Percentiles rank a stretch among this genome's conserved stretches.
Evolutionary conservation across 2,797 vertebrate species (phyloP).

Genomic region (Anguilla marmorata): DNA sequence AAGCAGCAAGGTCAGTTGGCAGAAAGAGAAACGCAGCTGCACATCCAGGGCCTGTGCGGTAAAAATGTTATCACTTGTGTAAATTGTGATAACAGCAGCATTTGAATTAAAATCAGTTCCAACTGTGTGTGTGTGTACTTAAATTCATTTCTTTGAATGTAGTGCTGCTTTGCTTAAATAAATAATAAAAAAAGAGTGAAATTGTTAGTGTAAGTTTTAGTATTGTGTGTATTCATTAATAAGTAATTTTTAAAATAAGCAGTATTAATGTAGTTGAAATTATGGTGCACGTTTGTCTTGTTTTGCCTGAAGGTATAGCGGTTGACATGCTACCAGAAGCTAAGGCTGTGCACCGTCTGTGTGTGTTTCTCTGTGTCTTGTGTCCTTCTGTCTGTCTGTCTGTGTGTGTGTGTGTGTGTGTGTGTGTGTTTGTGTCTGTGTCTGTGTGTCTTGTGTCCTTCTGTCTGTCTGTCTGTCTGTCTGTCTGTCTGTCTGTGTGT

Average conservation of each 20-base stretch:
- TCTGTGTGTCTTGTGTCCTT: slow-evolving; percentile 51
- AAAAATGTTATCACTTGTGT: background rate
- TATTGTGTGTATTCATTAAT: too few relatives aligned
- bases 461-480: slow-evolving; percentile 25
- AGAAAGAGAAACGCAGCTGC: background rate
- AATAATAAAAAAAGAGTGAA: too few relatives aligned
- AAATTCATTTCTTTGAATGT: background rate
- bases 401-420: too few relatives aligned
- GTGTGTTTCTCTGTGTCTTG: slow-evolving; percentile 17
- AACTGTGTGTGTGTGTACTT: background rate
- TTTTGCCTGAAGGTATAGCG: background rate
- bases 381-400: slow-evolving; percentile 40
- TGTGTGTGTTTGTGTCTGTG: rapidly evolving
- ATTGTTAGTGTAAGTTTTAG: background rate
- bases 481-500: background rate
- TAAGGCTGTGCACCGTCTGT: too few relatives aligned
- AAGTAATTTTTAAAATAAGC: too few relatives aligned
- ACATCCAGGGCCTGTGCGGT: background rate
- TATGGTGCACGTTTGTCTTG: background rate
- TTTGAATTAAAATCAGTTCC: background rate
- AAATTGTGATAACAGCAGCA: background rate
- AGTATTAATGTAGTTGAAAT: too few relatives aligned
- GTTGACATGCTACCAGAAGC: background rate
- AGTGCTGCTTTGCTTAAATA: background rate
- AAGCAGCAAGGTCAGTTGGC: background rate